Conservation (phyloP, 1,140 invertebrate genomes). For the Magallana angulata region DNA sequence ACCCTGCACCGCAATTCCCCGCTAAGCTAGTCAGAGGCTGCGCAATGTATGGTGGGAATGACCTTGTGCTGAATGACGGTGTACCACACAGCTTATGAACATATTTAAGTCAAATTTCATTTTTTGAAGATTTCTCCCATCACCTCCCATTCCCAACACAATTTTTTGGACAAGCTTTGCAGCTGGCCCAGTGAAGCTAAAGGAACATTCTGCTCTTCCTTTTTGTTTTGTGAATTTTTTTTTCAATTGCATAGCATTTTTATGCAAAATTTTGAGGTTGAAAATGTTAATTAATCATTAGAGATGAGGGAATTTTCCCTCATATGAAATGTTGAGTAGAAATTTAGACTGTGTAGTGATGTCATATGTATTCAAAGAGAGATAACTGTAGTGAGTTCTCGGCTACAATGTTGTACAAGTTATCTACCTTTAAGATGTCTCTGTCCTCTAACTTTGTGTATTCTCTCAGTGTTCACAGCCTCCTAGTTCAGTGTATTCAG, state of each 20-base stretch:
- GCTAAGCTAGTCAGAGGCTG: not conserved
- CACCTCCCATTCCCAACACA: conserved; percentile 19
- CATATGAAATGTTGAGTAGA: no score
- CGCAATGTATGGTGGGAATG: not conserved
- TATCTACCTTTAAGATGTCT: conserved; percentile 22
- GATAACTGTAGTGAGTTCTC: not conserved
- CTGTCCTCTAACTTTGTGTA: not conserved
- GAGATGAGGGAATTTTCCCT: no score
- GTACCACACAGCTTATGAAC: conserved; percentile 2
- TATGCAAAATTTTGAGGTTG: no score
- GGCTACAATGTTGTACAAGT: not conserved
- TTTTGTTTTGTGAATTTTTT: no score
- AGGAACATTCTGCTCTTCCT: no score
- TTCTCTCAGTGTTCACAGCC: not conserved
- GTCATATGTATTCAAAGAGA: not conserved
- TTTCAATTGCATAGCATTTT: no score
- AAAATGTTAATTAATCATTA: no score
- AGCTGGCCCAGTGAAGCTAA: not conserved
- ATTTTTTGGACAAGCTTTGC: not conserved
- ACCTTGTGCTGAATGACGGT: not conserved
- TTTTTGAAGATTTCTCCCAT: conserved; percentile 7
- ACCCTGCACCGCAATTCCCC: conserved; percentile 7
- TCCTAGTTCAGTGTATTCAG: not conserved
- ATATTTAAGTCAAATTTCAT: conserved; percentile 23
- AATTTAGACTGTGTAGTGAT: conserved; percentile 3